phyloP scores from a whole-genome alignment of 2,888 invertebrate species.

The Lasioglossum villosulum region DNA sequence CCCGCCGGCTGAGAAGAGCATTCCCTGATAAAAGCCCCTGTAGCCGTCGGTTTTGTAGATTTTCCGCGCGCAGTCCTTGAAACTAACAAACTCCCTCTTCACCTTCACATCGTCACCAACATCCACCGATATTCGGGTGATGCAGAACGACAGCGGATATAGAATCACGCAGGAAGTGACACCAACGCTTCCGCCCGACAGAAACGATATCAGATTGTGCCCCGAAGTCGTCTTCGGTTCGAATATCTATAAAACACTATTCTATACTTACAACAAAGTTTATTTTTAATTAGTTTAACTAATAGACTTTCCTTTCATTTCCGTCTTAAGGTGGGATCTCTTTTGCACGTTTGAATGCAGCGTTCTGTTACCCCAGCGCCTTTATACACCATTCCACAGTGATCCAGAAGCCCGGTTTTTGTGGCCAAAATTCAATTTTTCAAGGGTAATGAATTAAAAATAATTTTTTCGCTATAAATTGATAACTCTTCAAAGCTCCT shows the following conservation, averaged over 20 bases:
- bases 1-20: conserved; percentile 3
- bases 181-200: conserved; percentile 55
- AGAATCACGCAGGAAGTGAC: conserved; percentile 44
- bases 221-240: conserved; percentile 13
- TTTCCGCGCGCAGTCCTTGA: conserved; percentile 39
- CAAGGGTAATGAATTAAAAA: too few relatives aligned
- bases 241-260: conserved; percentile 40
- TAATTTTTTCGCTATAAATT: too few relatives aligned
- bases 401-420: too few relatives aligned
- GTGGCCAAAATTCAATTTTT: too few relatives aligned
- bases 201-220: conserved; percentile 30
- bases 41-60: conserved; percentile 34
- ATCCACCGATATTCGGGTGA: conserved; percentile 60
- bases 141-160: conserved; percentile 54
- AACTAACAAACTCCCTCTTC: conserved; percentile 44
- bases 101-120: conserved; percentile 43
- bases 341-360: too few relatives aligned
- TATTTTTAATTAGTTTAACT: neutral
- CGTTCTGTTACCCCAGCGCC: too few relatives aligned
- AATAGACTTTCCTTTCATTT: neutral
- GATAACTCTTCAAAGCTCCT: too few relatives aligned
- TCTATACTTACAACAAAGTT: conserved; percentile 9
- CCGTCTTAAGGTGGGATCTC: too few relatives aligned
- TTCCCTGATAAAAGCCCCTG: conserved; percentile 48
- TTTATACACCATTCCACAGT: too few relatives aligned